Conservation (phyloP, 2,797 vertebrate genomes). For the Sciaenops ocellatus region DNA sequence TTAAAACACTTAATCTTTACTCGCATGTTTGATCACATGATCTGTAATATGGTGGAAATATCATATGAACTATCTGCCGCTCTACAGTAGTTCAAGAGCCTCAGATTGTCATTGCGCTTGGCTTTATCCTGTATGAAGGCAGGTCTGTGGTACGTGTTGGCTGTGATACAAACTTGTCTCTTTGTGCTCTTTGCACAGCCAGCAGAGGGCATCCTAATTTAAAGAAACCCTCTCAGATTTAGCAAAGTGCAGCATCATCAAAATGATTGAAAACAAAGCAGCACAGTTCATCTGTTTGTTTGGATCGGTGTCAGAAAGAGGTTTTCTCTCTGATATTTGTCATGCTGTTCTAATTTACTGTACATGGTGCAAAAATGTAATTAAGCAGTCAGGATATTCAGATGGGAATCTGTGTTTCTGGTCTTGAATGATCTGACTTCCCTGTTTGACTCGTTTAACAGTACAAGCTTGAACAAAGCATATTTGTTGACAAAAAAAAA, state of each 20-base stretch:
- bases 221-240: slow-evolving; percentile 26
- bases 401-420: neutral
- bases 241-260: neutral
- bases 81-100: neutral
- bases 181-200: slow-evolving; percentile 38
- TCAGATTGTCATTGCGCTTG: neutral
- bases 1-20: neutral
- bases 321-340: neutral
- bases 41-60: neutral
- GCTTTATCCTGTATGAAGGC: neutral
- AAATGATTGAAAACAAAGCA: slow-evolving; percentile 23
- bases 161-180: neutral
- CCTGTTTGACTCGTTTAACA: neutral
- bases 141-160: neutral
- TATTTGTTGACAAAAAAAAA: neutral
- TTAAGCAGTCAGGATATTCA: neutral
- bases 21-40: neutral
- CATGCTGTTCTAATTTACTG: neutral
- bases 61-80: neutral
- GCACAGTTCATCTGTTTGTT: neutral
- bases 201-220: slow-evolving; percentile 66
- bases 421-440: neutral
- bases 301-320: neutral
- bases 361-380: neutral
- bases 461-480: neutral